Evolutionary conservation across 2,888 invertebrate species (phyloP), one percentile per base, ranked within the genome.

Genomic region (Drosophila prolongata): DNA sequence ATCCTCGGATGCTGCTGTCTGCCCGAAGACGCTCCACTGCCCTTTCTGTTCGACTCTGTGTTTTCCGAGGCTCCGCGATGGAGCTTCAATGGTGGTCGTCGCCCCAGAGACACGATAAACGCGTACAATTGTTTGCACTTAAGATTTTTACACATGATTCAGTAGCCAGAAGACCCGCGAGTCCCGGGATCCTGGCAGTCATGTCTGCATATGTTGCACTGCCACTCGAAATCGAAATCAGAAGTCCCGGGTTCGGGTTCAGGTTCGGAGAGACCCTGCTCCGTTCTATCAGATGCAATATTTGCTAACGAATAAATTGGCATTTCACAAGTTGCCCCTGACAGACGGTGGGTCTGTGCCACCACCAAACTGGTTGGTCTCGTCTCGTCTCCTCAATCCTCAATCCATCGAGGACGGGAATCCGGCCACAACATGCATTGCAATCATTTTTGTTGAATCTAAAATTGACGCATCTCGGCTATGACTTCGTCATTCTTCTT

Each of bases 91-190:
- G 90, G 89, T 90, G 84, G 91, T 90, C 89, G 88, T 90, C 85
- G 89, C 87, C 82, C 83, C 76, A 84, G 90, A 87, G 89, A 89
- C 85, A 89, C 90, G 89, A 91, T 90, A 90, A 90, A 90, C 89
- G 90, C 89, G 87, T 90, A 91, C 91, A 91, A 91, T 92, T 92
- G 92, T 92, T 92, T 92, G 92, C 92, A 92, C 92, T 92, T 92
- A 92, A 91, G 91, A 92, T 92, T 92, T 91, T 92, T 91, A 92
- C 92, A 92, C 91, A 91, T 91, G 92, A 92, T 91, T 91, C 90
- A 83, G 87, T 80, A 82, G 82, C 78, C 75, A 67, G 72, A 69
- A 71, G 71, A 64, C 75, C 57, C 64, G 55, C 19, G 57, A 57
- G 30, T 54, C 47, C 57, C 62, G 80, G 30, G 34, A 87, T 87